Evolutionary conservation across 2,797 vertebrate species (phyloP), one percentile per base, ranked within the genome.

Genomic region (Loris lydekkerianus): DNA sequence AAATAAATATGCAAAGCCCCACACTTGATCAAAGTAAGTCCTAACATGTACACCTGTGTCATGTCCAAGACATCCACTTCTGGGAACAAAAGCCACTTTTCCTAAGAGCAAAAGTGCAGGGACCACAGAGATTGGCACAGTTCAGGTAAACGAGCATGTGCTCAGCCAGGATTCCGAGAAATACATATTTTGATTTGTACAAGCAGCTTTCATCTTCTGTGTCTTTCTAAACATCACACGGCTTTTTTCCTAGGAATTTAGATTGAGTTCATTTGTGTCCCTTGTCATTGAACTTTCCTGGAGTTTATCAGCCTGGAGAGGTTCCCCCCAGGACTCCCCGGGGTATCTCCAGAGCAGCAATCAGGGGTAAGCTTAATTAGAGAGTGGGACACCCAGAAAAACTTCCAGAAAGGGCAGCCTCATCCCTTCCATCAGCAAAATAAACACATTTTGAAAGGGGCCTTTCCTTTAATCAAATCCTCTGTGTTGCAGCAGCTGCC

Each of bases 1-100:
- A 56, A 27, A 7, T 15, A 0, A 3, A 3, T 31, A 63, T 1
- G 8, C 84, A 27, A 25, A 37, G n/a, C 3, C n/a, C 40, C 31
- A 25, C n/a, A 0, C 37, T 34, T 0, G 37, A 17, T 0, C 11
- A 34, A 18, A 23, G 25, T 3, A 1, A 13, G 70, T 40, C 14
- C 11, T 18, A 8, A 3, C 1, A 1, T 1, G 49, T 0, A 1
- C 5, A 1, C 31, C 46, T 20, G 0, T 3, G 6, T 0, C 1
- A 0, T 1, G 11, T 15, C 15, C 0, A 3, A 5, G 10, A 21
- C 29, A 1, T 7, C n/a, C 25, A 0, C 13, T 58, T n/a, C 65
- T n/a, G 65, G 7, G 65, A n/a, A 67, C 31, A 67, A 67, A 56
- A n/a, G 17, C 10, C 15, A 4, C 63, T 83, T 53, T 75, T 60